Evolutionary conservation across 2,797 vertebrate species (phyloP), one percentile per base, ranked within the genome.

Genomic region (Euthynnus affinis): DNA sequence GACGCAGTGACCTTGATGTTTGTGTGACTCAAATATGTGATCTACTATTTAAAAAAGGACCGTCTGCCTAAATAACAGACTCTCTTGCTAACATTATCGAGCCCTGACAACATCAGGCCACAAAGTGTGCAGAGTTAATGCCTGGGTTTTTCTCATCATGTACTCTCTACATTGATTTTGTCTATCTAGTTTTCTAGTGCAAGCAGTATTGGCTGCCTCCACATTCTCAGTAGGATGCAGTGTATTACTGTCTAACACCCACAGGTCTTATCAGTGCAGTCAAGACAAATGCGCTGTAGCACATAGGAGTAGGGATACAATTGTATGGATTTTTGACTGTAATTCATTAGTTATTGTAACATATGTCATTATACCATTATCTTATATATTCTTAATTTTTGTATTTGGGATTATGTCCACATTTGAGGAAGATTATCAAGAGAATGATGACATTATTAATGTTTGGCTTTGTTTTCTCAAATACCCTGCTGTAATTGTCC

Each of bases 231-330:
- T 53, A 58, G 55, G 62, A 64, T 60, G 57, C 70, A 48, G 65
- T 37, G 53, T 34, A 71, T 74, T 62, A 55, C 69, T 74, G 40
- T 37, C 23, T 44, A 59, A 78, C 81, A 65, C 78, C 77, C 74
- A 69, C 74, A 48, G 63, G 53, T 56, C 44, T 51, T 44, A 34
- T 81, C 64, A 22, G 29, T 71, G 70, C 42, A 44, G 37, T 7
- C 65, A 12, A 69, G 51, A 34, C 37, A 49, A 32, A 20, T 14
- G 27, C 66, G 25, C 61, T 5, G 2, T 2, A 14, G 22, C 56
- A 40, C 27, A 57, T 9, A 13, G 59, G 37, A 57, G 49, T 10
- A 58, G 22, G 34, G 42, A 58, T 27, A 46, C 42, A 71, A 9
- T 9, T 2, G 6, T 57, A 79, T 69, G 14, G 63, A 70, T 68